These are phyloP conservation scores for Himalopsyche phryganea DNA, from an alignment of 1,140 invertebrate species.

Conservation along the genomic window DNA sequence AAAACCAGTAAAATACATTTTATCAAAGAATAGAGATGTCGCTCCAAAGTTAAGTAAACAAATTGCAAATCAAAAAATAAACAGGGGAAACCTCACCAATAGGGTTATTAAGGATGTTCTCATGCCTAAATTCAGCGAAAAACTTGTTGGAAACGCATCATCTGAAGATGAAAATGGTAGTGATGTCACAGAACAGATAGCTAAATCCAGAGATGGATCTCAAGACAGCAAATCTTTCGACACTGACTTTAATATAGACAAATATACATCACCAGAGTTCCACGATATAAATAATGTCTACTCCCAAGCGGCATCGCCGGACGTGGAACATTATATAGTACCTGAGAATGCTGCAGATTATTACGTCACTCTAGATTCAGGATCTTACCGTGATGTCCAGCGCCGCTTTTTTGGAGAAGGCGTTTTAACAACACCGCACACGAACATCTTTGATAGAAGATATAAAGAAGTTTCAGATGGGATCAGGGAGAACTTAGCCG, in stretches of 20 bases:
- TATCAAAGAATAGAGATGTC: not conserved
- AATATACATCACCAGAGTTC: slow-evolving; percentile 32
- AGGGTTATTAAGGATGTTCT: too few relatives aligned
- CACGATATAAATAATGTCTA: slow-evolving; percentile 34
- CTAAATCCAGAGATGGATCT: slow-evolving; percentile 11
- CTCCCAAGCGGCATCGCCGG: slow-evolving; percentile 29
- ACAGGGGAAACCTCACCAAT: too few relatives aligned
- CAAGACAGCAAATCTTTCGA: slow-evolving; percentile 21
- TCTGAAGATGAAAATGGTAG: not conserved
- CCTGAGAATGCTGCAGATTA: slow-evolving; percentile 32
- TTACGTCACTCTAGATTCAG: slow-evolving; percentile 24
- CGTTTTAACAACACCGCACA: slow-evolving; percentile 17
- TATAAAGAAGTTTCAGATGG: slow-evolving; percentile 31
- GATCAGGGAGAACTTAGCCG: slow-evolving; percentile 30
- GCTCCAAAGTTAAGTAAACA: not conserved
- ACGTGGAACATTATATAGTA: slow-evolving; percentile 30
- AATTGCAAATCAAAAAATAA: not conserved
- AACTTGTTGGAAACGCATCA: not conserved
- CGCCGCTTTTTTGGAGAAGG: not conserved
- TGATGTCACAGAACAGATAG: not conserved
- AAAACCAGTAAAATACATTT: not conserved
- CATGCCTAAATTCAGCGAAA: not conserved
- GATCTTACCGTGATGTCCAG: slow-evolving; percentile 4
- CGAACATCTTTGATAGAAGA: slow-evolving; percentile 23
- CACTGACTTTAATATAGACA: slow-evolving; percentile 29